phyloP scores from a whole-genome alignment of 2,113 vertebrate genomes.

The Vombatus ursinus region DNA sequence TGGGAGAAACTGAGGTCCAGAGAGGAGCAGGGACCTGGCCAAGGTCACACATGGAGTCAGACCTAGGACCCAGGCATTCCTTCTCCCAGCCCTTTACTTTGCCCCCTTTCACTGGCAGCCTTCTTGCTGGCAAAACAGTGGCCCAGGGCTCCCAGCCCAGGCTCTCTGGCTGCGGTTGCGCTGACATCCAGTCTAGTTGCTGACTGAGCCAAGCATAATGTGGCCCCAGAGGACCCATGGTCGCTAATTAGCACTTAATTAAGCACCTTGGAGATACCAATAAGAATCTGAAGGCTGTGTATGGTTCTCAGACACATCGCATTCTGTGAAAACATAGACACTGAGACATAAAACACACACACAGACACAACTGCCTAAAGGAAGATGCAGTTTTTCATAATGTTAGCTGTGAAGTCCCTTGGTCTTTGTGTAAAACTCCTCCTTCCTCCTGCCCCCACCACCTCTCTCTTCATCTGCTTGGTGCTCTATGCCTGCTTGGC shows the following conservation, averaged over 20 bases:
- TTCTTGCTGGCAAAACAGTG: neutral
- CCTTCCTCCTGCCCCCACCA: neutral
- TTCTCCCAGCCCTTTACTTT: neutral
- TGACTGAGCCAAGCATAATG: neutral
- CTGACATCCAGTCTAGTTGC: neutral
- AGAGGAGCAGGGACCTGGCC: neutral
- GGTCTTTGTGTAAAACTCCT: neutral
- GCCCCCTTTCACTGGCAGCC: neutral
- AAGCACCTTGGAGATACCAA: conserved; percentile 16
- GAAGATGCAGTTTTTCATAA: neutral
- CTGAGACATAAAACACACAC: neutral
- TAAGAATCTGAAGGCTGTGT: neutral
- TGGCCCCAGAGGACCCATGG: conserved; percentile 35
- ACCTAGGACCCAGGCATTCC: neutral
- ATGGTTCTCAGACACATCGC: neutral
- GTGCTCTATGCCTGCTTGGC: neutral
- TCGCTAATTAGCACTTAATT: conserved; percentile 65
- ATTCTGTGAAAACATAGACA: conserved; percentile 30
- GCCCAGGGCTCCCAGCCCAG: neutral
- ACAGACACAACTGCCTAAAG: neutral
- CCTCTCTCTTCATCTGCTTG: neutral
- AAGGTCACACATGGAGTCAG: neutral
- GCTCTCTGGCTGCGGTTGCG: neutral
- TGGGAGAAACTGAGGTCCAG: neutral
- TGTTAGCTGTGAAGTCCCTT: neutral